Evolutionary conservation across 2,888 invertebrate species (phyloP), one percentile per base, ranked within the genome.

Genomic region (Melipona beecheii): DNA sequence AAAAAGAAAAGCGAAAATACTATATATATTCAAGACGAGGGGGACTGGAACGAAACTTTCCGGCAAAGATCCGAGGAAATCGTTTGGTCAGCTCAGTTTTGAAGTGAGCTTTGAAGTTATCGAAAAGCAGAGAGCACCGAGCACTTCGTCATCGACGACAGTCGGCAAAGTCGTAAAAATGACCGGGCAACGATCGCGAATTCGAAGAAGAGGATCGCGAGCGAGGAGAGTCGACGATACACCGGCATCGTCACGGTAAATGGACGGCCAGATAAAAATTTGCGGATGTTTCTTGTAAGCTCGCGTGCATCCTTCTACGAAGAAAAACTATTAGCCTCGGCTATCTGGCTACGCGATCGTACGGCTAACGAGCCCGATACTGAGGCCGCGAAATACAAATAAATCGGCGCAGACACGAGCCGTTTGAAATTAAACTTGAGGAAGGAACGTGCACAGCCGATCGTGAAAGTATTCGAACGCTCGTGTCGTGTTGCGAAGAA

Each of bases 321-420:
- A 75, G 83, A 78, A 72, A 31, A 85, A 81, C 75, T 75, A 82
- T 86, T 87, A 82, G 73, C n/a, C 78, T 70, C 75, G 49, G 74
- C 70, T 84, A 87, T 88, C 87, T 75, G 56, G 13, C 71, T 70
- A 71, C 54, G 79, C 84, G 86, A 87, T 88, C 86, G 78, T 75
- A 62, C 56, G 65, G 50, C 78, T 88, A 88, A 88, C 87, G 77
- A 88, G 80, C 75, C 62, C 76, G 65, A 76, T 70, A 31, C 68
- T 68, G 9, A 1, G 68, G 17, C 75, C 69, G 82, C 73, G 64
- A 87, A 84, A 85, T 84, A 76, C 75, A 81, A 78, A 81, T 71
- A 58, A 54, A 75, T 24, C 68, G 49, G 75, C 66, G 54, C 73
- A 70, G 84, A 24, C 82, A 54, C 72, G 73, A 77, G 65, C 73